Base-by-base conservation (phyloP, 2,888 invertebrate species). In the Tetranychus piercei region DNA sequence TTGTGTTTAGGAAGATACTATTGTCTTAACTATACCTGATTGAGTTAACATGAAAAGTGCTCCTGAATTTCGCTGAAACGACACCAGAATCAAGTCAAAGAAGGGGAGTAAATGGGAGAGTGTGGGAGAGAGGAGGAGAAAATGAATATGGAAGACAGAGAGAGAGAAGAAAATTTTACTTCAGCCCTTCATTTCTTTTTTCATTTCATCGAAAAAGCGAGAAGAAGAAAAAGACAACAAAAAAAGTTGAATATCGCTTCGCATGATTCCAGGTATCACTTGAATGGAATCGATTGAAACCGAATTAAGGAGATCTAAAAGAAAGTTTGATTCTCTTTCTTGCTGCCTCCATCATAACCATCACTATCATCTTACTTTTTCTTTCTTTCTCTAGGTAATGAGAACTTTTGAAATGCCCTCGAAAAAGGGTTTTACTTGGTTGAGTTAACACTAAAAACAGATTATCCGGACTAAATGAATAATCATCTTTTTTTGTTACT, bases 361-460 rank as follows among this genome's bases (percentile, higher is more conserved):
- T 65, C 65, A 18, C 65, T 67, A 9, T 67, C 67, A 8, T 23
- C 23, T 23, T 67, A 22, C 67, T 67, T 23, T 67, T 23, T 67
- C 67, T 65, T n/a, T 65, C 65, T 67, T 23, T 67, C 67, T 67
- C 67, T 69, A 5, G 69, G 20, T 55, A 55, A 55, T 55, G 55
- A 15, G 55, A 55, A 55, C 55, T 55, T 55, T 55, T 55, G 11
- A 55, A 55, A 15, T 55, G 55, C 55, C 55, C 55, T 55, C 55
- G 55, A 55, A 55, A 55, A 34, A 34, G 11, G 11, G 15, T 55
- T 55, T 55, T 55, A 55, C 55, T 15, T 55, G 55, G 55, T 55
- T 55, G 11, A 15, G 11, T 55, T 55, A 55, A 55, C 55, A 55
- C 55, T 55, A 55, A 55, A 55, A 55, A 55, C 55, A 55, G 55